Base-by-base conservation (phyloP, 37 sponge, comb jelly and placozoan species). In the Corticium candelabrum region DNA sequence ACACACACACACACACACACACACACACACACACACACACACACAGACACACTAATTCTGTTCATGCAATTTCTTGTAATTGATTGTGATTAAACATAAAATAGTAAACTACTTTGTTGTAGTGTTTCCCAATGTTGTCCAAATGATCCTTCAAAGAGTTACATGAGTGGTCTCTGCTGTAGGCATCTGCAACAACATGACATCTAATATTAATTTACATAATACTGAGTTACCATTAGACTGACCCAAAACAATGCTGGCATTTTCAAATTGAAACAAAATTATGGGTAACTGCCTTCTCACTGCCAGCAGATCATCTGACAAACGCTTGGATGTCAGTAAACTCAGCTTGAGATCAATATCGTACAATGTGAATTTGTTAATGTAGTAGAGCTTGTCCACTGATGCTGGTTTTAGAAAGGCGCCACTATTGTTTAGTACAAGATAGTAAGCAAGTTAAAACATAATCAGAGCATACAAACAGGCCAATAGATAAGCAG, bases 1-100 rank as follows among this genome's bases (percentile, higher is more conserved):
- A 38, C 38, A 76, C 39, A 35, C 41, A 35, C 74, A 74, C 74
- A 31, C 74, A 74, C 4, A 43, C 56, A 43, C 56, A 43, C 56
- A 43, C 56, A 43, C 56, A 43, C 56, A 43, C 56, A 43, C 56
- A 43, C 56, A 43, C 56, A 43, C 56, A 43, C 56, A 43, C 11
- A 11, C 56, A 43, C 11, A 11, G 11, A 43, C 11, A 43, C 11
- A 11, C 11, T 21, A 43, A 11, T 43, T 43, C 56, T 43, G 56
- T 11, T 43, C 56, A 43, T n/a, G n/a, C n/a, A n/a, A n/a, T n/a
- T n/a, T n/a, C n/a, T n/a, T n/a, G n/a, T n/a, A n/a, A n/a, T n/a
- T n/a, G n/a, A n/a, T n/a, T n/a, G n/a, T n/a, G n/a, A n/a, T n/a
- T n/a, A n/a, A n/a, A n/a, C n/a, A n/a, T n/a, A n/a, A n/a, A n/a